phyloP scores from a whole-genome alignment of 1,140 invertebrate genomes.

The Cephus cinctus region DNA sequence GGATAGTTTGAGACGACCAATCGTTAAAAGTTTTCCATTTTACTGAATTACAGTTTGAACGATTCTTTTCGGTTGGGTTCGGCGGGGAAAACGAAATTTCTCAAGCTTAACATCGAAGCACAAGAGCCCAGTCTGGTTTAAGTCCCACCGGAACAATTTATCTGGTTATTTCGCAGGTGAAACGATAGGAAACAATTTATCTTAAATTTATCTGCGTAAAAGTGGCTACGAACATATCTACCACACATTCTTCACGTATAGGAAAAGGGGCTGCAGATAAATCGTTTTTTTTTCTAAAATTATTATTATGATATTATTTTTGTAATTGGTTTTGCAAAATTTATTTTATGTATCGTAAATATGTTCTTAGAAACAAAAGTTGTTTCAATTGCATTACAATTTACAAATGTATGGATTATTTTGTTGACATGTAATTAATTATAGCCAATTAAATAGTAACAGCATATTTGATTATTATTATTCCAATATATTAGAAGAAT shows the following conservation, averaged over 20 bases:
- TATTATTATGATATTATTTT: too few relatives aligned
- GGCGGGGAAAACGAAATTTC: constrained; percentile 24
- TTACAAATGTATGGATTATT: too few relatives aligned
- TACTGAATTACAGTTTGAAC: constrained; percentile 24
- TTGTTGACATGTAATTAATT: too few relatives aligned
- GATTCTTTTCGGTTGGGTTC: constrained; percentile 19
- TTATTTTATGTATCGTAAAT: too few relatives aligned
- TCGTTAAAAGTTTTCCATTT: constrained; percentile 37
- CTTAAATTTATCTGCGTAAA: constrained; percentile 20
- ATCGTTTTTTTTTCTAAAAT: too few relatives aligned
- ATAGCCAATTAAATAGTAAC: too few relatives aligned
- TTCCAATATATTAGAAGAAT: too few relatives aligned
- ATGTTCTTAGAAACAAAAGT: too few relatives aligned
- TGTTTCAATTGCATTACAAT: too few relatives aligned
- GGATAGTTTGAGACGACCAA: constrained; percentile 16
- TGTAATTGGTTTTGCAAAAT: too few relatives aligned
- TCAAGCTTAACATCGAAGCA: constrained; percentile 22
- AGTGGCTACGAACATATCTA: neutral
- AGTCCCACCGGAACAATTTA: constrained; percentile 21
- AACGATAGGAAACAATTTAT: constrained; percentile 20
- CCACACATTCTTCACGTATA: constrained; percentile 7
- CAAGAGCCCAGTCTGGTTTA: constrained; percentile 13
- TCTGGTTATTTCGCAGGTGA: constrained; percentile 6
- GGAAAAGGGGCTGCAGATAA: too few relatives aligned
- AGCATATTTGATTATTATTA: too few relatives aligned